These are phyloP conservation scores for Xanthostigma xanthostigma DNA, from an alignment of 2,888 invertebrate genomes.

Conservation along the genomic window DNA sequence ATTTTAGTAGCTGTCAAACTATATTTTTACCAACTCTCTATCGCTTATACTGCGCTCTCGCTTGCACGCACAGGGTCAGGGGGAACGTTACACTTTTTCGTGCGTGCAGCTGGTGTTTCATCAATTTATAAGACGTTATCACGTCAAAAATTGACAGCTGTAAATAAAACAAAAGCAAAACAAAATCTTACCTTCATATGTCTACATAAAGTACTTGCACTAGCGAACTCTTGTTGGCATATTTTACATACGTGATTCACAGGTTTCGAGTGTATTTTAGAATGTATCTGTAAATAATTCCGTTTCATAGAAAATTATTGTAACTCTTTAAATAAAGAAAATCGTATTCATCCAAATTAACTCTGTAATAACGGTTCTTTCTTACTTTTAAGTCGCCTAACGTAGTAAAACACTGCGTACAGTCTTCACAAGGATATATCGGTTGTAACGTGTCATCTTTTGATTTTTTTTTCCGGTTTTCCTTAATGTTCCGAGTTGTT, in stretches of 20 bases:
- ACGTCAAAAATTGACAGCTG: too few species aligned
- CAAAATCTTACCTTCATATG: slow-evolving; percentile 23
- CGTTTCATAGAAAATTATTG: not conserved
- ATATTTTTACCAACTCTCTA: too few species aligned
- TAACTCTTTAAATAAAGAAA: too few species aligned
- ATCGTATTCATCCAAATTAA: too few species aligned
- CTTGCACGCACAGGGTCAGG: too few species aligned
- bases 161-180: too few species aligned
- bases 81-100: too few species aligned
- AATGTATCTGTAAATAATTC: slow-evolving; percentile 14
- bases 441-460: slow-evolving; percentile 27
- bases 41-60: too few species aligned
- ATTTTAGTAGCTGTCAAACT: too few species aligned
- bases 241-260: slow-evolving; percentile 22
- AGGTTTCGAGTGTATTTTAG: slow-evolving; percentile 20
- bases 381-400: slow-evolving; percentile 24
- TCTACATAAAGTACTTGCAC: slow-evolving; percentile 28
- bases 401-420: slow-evolving; percentile 25
- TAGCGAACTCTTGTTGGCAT: slow-evolving; percentile 28
- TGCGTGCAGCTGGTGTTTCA: too few species aligned
- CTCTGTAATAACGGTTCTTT: not conserved
- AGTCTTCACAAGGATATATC: slow-evolving; percentile 26
- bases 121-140: too few species aligned
- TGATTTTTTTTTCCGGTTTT: not conserved
- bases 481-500: not conserved